These are phyloP conservation scores for Tinea trinotella DNA, from an alignment of 2,888 invertebrate genomes.

Conservation along the genomic window DNA sequence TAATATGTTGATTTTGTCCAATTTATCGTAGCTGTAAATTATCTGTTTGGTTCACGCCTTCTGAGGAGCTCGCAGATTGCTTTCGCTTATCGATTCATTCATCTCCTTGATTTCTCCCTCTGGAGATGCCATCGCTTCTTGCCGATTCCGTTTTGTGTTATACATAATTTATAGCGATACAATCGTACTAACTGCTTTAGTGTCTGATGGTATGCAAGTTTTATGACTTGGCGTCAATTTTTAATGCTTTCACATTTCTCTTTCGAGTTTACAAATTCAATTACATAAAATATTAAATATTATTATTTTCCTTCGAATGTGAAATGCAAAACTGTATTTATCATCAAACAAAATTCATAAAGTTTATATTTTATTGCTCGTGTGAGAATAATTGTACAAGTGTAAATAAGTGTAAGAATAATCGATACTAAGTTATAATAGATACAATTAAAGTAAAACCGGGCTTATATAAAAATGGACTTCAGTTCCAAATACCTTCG, in stretches of 20 bases:
- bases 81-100: conserved; percentile 43
- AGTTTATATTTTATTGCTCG: too few relatives aligned
- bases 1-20: conserved; percentile 53
- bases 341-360: too few relatives aligned
- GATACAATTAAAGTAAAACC: too few relatives aligned
- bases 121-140: conserved; percentile 15
- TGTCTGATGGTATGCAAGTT: conserved; percentile 6
- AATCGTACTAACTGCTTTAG: conserved; percentile 10
- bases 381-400: too few relatives aligned
- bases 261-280: conserved; percentile 2
- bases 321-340: too few relatives aligned
- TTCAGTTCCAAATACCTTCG: conserved; percentile 7
- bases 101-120: conserved; percentile 17
- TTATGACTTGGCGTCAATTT: neutral
- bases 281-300: conserved; percentile 6
- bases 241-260: conserved; percentile 11
- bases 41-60: conserved; percentile 45
- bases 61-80: conserved; percentile 40
- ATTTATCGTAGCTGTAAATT: conserved; percentile 57
- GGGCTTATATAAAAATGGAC: too few relatives aligned
- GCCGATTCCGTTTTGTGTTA: conserved; percentile 14
- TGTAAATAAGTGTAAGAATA: too few relatives aligned
- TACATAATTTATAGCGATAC: conserved; percentile 12
- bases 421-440: too few relatives aligned
- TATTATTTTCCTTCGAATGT: neutral